These are phyloP conservation scores for Drosophila malerkotliana DNA, from an alignment of 1,140 invertebrate species.

Conservation along the genomic window DNA sequence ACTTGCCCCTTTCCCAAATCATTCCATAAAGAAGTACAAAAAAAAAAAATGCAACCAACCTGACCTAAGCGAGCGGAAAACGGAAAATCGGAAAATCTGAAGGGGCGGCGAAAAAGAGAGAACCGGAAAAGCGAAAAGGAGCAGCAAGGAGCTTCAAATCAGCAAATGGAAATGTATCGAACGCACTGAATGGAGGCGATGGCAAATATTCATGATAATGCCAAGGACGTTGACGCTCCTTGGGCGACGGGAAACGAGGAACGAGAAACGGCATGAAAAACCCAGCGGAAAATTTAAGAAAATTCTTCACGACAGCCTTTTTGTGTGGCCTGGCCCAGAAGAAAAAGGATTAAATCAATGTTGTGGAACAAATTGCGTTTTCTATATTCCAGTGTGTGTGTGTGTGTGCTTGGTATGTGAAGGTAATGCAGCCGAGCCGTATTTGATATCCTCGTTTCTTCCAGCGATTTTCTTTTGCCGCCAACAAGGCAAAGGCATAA, in stretches of 20 bases:
- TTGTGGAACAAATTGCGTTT: slow-evolving; percentile 61
- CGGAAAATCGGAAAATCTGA: slow-evolving; percentile 19
- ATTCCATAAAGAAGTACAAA: neutral
- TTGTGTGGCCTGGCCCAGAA: slow-evolving; percentile 41
- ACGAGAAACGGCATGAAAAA: slow-evolving; percentile 50
- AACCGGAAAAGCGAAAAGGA: slow-evolving; percentile 12
- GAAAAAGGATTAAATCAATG: slow-evolving; percentile 67
- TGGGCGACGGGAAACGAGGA: slow-evolving; percentile 23
- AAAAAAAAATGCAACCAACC: neutral
- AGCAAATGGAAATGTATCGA: slow-evolving; percentile 62
- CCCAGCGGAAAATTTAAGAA: slow-evolving; percentile 58
- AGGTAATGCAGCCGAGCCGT: slow-evolving; percentile 46
- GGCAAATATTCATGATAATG: slow-evolving; percentile 58
- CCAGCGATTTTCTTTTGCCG: slow-evolving; percentile 42
- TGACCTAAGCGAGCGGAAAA: slow-evolving; percentile 56
- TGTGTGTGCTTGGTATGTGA: slow-evolving; percentile 17
- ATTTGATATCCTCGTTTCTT: slow-evolving; percentile 61
- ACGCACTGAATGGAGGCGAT: slow-evolving; percentile 22
- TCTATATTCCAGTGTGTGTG: slow-evolving; percentile 17
- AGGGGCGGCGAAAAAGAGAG: neutral
- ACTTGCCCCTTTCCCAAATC: slow-evolving; percentile 18
- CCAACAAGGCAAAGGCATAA: slow-evolving; percentile 57
- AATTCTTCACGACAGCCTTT: slow-evolving; percentile 46
- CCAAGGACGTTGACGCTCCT: slow-evolving; percentile 32
- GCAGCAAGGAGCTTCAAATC: slow-evolving; percentile 52